Percentiles rank a stretch among this genome's conserved stretches.
phyloP scores from a whole-genome alignment of 1,140 invertebrate species.

The Chrysomallon squamiferum region DNA sequence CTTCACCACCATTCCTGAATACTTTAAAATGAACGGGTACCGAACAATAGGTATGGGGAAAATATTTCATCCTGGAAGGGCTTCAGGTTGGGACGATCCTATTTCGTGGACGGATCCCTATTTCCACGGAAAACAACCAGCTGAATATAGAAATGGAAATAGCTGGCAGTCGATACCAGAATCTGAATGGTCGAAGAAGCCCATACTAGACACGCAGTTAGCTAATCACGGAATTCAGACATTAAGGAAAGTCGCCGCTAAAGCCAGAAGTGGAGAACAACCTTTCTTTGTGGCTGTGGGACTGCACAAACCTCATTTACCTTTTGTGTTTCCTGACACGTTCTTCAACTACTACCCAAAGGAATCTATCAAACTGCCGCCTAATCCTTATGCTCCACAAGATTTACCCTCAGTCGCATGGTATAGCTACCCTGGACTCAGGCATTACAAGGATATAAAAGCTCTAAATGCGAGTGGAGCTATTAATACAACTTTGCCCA shows the following conservation, averaged over 20 bases:
- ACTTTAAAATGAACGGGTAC: conserved; percentile 82
- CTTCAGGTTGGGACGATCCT: conserved; percentile 10
- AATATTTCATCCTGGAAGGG: conserved; percentile 74
- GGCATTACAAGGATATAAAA: conserved; percentile 3
- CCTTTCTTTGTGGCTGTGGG: conserved; percentile 38
- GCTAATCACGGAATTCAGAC: conserved; percentile 72
- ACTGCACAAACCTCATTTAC: conserved; percentile 33
- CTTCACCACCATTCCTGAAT: conserved; percentile 82
- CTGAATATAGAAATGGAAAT: not conserved
- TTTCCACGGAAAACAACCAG: conserved; percentile 6
- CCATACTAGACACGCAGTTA: conserved; percentile 75
- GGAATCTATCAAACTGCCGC: conserved; percentile 12
- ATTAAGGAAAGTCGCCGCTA: conserved; percentile 66
- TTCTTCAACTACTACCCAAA: conserved; percentile 24
- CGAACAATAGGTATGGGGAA: conserved; percentile 81
- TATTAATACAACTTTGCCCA: conserved; percentile 17
- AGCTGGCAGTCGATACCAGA: not conserved
- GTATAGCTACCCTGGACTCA: conserved; percentile 6
- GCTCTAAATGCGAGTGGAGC: conserved; percentile 30
- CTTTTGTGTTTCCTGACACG: conserved; percentile 29
- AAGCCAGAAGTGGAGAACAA: conserved; percentile 34
- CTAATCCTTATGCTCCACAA: conserved; percentile 11
- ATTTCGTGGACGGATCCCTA: conserved; percentile 21
- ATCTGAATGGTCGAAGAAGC: conserved; percentile 39
- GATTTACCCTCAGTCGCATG: conserved; percentile 9